Conservation (phyloP, 2,113 vertebrate species). For the Bungarus multicinctus region DNA sequence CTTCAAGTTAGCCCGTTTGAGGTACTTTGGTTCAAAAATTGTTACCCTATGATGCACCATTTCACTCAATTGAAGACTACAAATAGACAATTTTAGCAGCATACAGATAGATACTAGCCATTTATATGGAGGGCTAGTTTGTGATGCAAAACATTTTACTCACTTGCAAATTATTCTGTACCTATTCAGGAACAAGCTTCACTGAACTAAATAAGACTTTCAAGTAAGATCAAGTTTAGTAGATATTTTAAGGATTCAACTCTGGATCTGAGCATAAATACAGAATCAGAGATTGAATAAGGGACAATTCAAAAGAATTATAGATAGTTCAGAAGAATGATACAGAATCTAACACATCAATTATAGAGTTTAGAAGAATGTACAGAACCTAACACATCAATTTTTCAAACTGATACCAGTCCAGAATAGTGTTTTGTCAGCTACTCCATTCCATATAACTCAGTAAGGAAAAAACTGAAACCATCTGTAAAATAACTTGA, state of each 20-base stretch:
- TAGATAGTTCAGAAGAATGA: neutral
- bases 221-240: neutral
- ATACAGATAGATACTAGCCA: neutral
- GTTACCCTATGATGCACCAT: neutral
- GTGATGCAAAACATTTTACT: neutral
- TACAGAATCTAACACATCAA: neutral
- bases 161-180: neutral
- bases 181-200: neutral
- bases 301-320: neutral
- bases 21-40: neutral
- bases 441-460: slow-evolving; percentile 23
- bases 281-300: neutral
- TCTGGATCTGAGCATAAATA: neutral
- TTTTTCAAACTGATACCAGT: neutral
- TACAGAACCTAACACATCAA: neutral
- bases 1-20: neutral
- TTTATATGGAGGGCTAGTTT: neutral
- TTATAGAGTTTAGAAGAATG: neutral
- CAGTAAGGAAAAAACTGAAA: slow-evolving; percentile 29
- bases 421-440: neutral
- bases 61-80: neutral
- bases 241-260: neutral
- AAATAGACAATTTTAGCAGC: neutral
- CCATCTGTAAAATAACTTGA: neutral
- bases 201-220: neutral